Percentiles rank a stretch among this genome's conserved stretches.
These are phyloP conservation scores for Tragelaphus imberbis DNA, from an alignment of 2,113 vertebrate genomes.

Conservation along the genomic window DNA sequence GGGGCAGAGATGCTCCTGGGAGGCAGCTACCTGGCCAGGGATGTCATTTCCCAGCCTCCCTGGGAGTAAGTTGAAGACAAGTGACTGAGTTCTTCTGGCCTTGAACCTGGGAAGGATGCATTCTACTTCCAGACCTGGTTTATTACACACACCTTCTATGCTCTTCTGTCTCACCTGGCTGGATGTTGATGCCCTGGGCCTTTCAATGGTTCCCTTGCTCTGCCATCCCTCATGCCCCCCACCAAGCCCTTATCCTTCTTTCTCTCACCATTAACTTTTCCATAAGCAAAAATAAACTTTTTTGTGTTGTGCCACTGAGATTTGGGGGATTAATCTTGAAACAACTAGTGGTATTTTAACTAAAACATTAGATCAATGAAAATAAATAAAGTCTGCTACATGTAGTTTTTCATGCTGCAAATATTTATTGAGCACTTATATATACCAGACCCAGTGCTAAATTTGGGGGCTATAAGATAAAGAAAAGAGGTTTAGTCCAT, in stretches of 20 bases:
- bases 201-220: neutral
- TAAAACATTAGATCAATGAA: neutral
- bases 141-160: neutral
- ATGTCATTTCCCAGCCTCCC: neutral
- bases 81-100: neutral
- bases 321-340: neutral
- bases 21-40: neutral
- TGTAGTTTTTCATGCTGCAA: neutral
- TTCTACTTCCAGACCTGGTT: neutral
- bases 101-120: neutral
- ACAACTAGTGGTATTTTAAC: neutral
- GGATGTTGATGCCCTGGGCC: neutral
- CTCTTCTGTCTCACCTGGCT: neutral
- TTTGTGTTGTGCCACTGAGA: neutral
- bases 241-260: neutral
- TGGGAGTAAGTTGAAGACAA: neutral
- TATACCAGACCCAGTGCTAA: neutral
- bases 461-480: neutral
- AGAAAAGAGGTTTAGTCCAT: neutral
- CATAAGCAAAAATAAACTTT: neutral
- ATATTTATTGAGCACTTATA: neutral
- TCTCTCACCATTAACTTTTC: neutral
- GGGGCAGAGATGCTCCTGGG: neutral
- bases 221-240: neutral
- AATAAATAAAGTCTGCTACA: neutral